These are phyloP conservation scores for Melanotaenia nigrans DNA, from an alignment of 2,797 vertebrate genomes.

Conservation along the genomic window DNA sequence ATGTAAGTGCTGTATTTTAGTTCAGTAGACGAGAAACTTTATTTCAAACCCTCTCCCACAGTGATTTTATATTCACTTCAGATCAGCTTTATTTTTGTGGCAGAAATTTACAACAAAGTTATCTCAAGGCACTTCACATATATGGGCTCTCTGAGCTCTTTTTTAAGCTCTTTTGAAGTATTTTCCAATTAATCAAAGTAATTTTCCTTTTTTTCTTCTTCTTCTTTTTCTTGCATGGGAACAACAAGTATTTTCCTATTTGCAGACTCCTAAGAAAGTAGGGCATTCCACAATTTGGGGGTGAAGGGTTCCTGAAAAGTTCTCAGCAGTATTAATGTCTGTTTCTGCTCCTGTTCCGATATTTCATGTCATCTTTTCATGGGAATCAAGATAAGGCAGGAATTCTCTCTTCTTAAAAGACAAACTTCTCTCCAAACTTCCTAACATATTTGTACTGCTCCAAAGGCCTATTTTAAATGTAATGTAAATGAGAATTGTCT, in stretches of 20 bases:
- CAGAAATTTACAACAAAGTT: too few relatives aligned
- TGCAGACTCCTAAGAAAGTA: constrained; percentile 38
- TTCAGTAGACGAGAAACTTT: background rate
- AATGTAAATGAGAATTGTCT: constrained; percentile 17
- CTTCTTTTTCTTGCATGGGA: constrained; percentile 44
- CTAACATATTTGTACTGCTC: constrained; percentile 17
- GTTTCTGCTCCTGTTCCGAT: constrained; percentile 33
- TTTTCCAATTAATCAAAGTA: constrained; percentile 8
- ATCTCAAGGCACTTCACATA: too few relatives aligned
- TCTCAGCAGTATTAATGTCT: constrained; percentile 26
- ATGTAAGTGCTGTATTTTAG: background rate
- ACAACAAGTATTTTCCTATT: constrained; percentile 43
- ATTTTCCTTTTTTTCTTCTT: too few relatives aligned
- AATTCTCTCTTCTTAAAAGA: constrained; percentile 13
- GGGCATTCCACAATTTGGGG: constrained; percentile 17
- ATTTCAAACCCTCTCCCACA: background rate
- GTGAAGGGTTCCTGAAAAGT: constrained; percentile 23
- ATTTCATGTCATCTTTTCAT: constrained; percentile 20
- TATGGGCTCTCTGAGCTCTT: background rate
- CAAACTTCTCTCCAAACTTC: constrained; percentile 17
- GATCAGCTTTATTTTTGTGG: too few relatives aligned
- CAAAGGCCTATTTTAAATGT: background rate
- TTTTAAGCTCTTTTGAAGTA: constrained; percentile 6
- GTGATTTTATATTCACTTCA: too few relatives aligned
- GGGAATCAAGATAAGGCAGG: constrained; percentile 38